Evolutionary conservation across 2,113 vertebrate genomes (phyloP), one percentile per base, ranked within the genome.

Genomic region (Phyllopteryx taeniolatus): DNA sequence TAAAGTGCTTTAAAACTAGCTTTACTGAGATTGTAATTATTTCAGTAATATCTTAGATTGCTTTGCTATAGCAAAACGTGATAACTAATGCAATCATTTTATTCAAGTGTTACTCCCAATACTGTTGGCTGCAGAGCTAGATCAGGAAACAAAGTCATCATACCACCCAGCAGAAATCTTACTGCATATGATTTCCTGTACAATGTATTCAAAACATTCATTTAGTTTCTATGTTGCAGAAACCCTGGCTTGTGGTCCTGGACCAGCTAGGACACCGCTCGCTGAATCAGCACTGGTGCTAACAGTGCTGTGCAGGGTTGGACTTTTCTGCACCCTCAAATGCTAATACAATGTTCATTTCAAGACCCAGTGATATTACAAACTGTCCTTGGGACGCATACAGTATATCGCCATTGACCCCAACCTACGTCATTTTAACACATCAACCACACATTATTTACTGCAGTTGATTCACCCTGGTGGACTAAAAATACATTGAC

Each of bases 401-500:
- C 1, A 49, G 27, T 14, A 4, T 60, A 14, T 35, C 5, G 33
- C 17, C 59, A 35, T 15, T 61, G 13, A 33, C 13, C 59, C 14
- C 13, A 61, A 6, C 6, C 7, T 14, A 3, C 20, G 62, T 65
- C 63, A 65, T 13, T 15, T 27, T 8, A 47, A 15, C 6, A 66
- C 31, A 47, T 31, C 42, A 66, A 66, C 17, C 43, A 8, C 31
- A 61, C 59, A 61, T 14, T 64, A n/a, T 31, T 47, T 31, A 27
- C 22, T 47, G 43, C 22, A 17, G 63, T 47, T 13, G 43, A 15
- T 66, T 46, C 63, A 66, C 42, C 63, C 43, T 47, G 2, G 22
- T 44, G 14, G n/a, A 44, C 43, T 66, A 66, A 46, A 66, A 46
- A 66, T 66, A 47, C 22, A 66, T 65, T 46, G 22, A 14, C 19